Conservation (phyloP, 2,797 vertebrate species). For the Amblyraja radiata region DNA sequence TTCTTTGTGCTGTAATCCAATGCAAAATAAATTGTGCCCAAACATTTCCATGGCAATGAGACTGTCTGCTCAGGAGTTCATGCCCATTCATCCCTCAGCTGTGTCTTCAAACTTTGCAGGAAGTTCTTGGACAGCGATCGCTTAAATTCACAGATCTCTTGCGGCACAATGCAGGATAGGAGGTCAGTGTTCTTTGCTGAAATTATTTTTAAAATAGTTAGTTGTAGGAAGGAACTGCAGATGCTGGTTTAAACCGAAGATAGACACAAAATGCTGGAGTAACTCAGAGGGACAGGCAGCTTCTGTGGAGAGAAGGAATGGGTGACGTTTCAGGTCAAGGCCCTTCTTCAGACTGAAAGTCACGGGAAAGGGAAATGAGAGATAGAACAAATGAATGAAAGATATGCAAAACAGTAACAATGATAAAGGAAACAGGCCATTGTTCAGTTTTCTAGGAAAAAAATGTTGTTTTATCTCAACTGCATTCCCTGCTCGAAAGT, state of each 20-base stretch:
- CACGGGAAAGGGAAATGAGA: too few relatives aligned
- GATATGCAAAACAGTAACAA: too few relatives aligned
- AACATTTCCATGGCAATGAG: constrained; percentile 27
- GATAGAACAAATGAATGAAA: too few relatives aligned
- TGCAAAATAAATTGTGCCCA: constrained; percentile 4
- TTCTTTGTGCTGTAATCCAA: constrained; percentile 15
- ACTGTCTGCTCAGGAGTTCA: constrained; percentile 1
- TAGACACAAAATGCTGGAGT: too few relatives aligned
- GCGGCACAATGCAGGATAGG: not conserved
- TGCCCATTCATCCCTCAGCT: constrained; percentile 16
- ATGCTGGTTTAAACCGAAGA: too few relatives aligned
- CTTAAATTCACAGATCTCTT: not conserved
- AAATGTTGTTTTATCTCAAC: not conserved
- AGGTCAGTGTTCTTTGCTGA: not conserved
- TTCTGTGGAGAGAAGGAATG: too few relatives aligned
- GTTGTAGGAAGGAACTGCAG: too few relatives aligned
- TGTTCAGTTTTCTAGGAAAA: too few relatives aligned
- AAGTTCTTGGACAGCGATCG: not conserved
- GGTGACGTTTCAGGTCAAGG: too few relatives aligned
- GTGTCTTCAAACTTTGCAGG: not conserved
- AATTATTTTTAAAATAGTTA: not conserved
- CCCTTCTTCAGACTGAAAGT: too few relatives aligned
- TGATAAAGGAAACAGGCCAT: too few relatives aligned
- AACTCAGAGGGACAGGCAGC: too few relatives aligned
- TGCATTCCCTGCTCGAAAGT: not conserved